These are phyloP conservation scores for Asarcornis scutulata DNA, from an alignment of 2,113 vertebrate genomes.

Conservation along the genomic window DNA sequence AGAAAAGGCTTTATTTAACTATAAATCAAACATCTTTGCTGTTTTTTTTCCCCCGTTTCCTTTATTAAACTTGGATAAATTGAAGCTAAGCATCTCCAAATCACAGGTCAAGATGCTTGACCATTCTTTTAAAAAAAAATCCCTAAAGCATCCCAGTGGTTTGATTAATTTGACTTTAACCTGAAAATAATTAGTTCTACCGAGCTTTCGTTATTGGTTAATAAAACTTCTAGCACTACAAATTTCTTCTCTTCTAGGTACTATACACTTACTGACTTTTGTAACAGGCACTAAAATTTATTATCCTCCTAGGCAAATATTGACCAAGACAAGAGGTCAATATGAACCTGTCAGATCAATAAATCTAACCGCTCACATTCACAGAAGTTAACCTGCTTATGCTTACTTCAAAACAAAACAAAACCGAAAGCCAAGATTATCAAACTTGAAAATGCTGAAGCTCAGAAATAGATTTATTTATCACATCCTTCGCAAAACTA, in stretches of 20 bases:
- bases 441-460: neutral
- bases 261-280: neutral
- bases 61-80: constrained; percentile 19
- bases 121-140: neutral
- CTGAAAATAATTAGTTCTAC: constrained; percentile 58
- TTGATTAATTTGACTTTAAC: constrained; percentile 66
- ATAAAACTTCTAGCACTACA: constrained; percentile 9
- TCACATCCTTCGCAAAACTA: neutral
- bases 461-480: neutral
- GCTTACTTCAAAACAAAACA: neutral
- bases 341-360: constrained; percentile 36
- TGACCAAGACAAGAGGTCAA: constrained; percentile 27
- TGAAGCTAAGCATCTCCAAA: constrained; percentile 15
- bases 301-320: constrained; percentile 14
- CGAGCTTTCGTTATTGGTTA: neutral
- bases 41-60: neutral
- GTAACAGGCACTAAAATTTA: constrained; percentile 30
- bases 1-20: neutral
- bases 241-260: neutral
- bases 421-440: neutral
- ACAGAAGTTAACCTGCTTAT: neutral
- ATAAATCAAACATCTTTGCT: neutral
- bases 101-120: constrained; percentile 20
- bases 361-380: constrained; percentile 1
- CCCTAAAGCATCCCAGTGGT: neutral